Evolutionary conservation across 2,797 vertebrate genomes (phyloP), one percentile per base, ranked within the genome.

Genomic region (Darevskia nairensis): DNA sequence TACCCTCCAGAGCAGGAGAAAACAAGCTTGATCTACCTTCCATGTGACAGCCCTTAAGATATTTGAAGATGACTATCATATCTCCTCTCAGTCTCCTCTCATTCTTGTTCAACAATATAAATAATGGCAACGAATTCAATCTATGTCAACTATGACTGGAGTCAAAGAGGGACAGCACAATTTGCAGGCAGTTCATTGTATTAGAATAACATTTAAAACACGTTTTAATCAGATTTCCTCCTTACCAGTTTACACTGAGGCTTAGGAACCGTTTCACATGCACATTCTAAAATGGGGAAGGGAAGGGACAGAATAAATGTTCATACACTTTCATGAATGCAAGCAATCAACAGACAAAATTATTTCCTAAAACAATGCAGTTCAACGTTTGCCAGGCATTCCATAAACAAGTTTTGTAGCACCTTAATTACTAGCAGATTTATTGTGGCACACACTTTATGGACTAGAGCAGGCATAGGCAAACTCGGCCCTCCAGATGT

Each of bases 211-310:
- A 83, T 74, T 35, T 82, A 59, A 23, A 72, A 59, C 15, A 23
- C 1, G 64, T 75, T 84, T 15, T 86, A 90, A 71, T 50, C 86
- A 55, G 15, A 84, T 32, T 1, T 72, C 76, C 86, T 89, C 89
- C 98, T 64, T 97, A 99, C 99, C 98, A 98, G 95, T 86, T 96
- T 92, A 96, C 98, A 99, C 89, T 98, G 97, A 75, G 98, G 98
- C 68, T 96, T 97, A 1, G 96, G 85, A 13, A 99, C 97, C 55
- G 96, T 97, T 74, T 98, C 98, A 3, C 98, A 99, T 21, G 98
- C 96, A 93, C 99, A 99, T 93, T 98, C 99, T 99, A 95, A 87
- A 96, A 93, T 15, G 85, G 91, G 92, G 0, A 83, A 1, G 39
- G 74, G 77, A 93, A 90, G n/a, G 95, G 9, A 86, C 91, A 79